Percentiles rank a stretch among this genome's conserved stretches.
phyloP scores from a whole-genome alignment of 2,113 vertebrate species.

The Urocitellus parryii region DNA sequence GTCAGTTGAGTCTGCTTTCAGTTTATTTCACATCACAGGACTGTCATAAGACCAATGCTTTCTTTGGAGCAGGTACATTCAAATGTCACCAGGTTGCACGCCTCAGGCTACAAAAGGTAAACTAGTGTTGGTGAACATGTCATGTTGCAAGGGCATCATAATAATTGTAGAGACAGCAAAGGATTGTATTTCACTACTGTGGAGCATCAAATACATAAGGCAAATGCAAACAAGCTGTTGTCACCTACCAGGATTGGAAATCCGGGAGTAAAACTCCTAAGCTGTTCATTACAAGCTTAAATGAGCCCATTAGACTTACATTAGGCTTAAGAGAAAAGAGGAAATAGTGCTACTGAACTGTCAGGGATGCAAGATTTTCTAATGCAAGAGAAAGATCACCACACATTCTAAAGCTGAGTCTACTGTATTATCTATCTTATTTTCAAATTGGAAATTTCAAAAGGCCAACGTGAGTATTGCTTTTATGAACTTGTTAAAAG shows the following conservation, averaged over 20 bases:
- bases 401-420: conserved; percentile 42
- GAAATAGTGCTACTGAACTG: conserved; percentile 31
- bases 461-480: conserved; percentile 37
- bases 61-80: conserved; percentile 68
- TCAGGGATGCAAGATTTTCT: conserved; percentile 55
- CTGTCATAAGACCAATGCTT: conserved; percentile 65
- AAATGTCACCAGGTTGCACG: conserved; percentile 67
- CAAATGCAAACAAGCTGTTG: conserved; percentile 52
- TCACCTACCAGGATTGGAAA: conserved; percentile 38
- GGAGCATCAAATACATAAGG: conserved; percentile 1
- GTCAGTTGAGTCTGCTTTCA: conserved; percentile 77
- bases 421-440: conserved; percentile 38
- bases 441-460: conserved; percentile 64
- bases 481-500: conserved; percentile 65
- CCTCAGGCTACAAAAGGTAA: conserved; percentile 56
- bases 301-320: conserved; percentile 59
- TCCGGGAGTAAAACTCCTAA: not conserved
- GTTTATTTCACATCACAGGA: conserved; percentile 77
- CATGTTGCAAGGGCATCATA: conserved; percentile 8
- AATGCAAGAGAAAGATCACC: not conserved
- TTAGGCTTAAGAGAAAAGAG: conserved; percentile 48
- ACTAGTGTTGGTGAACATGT: conserved; percentile 49
- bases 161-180: conserved; percentile 64
- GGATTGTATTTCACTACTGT: conserved; percentile 26
- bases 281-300: conserved; percentile 61